phyloP scores from a whole-genome alignment of 2,888 invertebrate genomes.

The Nemotelus nigrinus region DNA sequence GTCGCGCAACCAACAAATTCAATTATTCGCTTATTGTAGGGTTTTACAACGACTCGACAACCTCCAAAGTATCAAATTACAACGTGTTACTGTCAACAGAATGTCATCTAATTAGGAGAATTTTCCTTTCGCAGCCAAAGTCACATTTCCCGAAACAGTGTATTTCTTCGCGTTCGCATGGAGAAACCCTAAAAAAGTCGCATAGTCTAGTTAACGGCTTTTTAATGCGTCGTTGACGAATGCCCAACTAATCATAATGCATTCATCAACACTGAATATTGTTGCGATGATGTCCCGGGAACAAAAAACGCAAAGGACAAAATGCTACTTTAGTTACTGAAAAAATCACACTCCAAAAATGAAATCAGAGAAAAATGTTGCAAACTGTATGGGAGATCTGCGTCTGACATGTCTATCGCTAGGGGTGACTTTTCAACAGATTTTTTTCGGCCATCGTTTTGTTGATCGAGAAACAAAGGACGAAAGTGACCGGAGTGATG shows the following conservation, averaged over 20 bases:
- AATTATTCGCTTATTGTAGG: constrained; percentile 41
- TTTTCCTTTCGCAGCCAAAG: constrained; percentile 4
- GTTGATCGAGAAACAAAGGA: constrained; percentile 29
- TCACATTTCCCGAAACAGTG: constrained; percentile 11
- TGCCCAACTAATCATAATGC: not conserved
- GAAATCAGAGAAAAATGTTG: not conserved
- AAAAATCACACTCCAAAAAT: too few relatives aligned
- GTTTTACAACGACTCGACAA: constrained; percentile 12
- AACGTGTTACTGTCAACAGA: constrained; percentile 43
- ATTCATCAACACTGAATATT: not conserved
- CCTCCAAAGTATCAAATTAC: constrained; percentile 43
- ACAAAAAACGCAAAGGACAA: not conserved
- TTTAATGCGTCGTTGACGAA: constrained; percentile 18
- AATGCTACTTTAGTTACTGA: not conserved
- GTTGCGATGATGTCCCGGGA: not conserved
- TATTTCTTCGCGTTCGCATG: too few relatives aligned
- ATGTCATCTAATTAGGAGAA: constrained; percentile 37
- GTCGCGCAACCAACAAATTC: constrained; percentile 30
- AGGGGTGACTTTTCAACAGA: constrained; percentile 41
- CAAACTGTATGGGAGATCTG: constrained; percentile 25
- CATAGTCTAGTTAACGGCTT: constrained; percentile 31
- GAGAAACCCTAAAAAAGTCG: not conserved
- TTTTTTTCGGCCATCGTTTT: not conserved
- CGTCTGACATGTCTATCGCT: constrained; percentile 39
- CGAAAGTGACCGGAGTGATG: constrained; percentile 33